Base-by-base conservation (phyloP, 2,888 invertebrate species). In the Polydrusus pterygomalis region DNA sequence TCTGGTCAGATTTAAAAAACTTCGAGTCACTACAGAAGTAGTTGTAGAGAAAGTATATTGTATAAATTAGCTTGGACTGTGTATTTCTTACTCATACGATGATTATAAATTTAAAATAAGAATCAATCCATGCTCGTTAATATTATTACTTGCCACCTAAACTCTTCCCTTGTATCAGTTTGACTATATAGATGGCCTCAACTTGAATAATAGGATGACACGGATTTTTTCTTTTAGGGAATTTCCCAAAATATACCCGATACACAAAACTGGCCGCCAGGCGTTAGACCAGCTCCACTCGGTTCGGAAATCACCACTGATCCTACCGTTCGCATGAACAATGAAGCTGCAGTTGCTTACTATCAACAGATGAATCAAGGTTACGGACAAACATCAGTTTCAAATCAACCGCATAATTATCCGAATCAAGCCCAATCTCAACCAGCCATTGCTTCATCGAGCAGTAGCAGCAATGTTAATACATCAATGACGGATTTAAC, bases 221-320 rank as follows among this genome's bases (percentile, higher is more conserved):
- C 25, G 25, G 25, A 17, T 47, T 1, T 47, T 43, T 51, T 64
- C 17, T 63, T 38, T 45, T 18, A 73, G 67, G 56, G 47, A 45
- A 34, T 65, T 25, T 45, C 67, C 17, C 68, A 73, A 47, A 65
- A 62, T 54, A 60, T 79, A 17, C 30, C 78, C 2, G 88, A 89
- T 6, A 89, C 89, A 69, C 87, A 89, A 25, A 88, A 89, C 60
- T 90, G 90, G 80, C 90, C 92, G 67, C 92, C 93, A 0, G 90
- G 91, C 0, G 89, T 93, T 2, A 88, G 94, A 56, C 94, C 94
- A 0, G 89, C 93, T 47, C 94, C 94, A 0, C 89, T 94, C 3
- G 94, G 94, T 3, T 94, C 94, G 0, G 94, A 94, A 89, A 90
- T 86, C 20, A 74, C 45, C 17, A 74, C 68, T 11, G 77, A 77